Conservation (phyloP, 2,888 invertebrate genomes). For the Volucella bombylans region DNA sequence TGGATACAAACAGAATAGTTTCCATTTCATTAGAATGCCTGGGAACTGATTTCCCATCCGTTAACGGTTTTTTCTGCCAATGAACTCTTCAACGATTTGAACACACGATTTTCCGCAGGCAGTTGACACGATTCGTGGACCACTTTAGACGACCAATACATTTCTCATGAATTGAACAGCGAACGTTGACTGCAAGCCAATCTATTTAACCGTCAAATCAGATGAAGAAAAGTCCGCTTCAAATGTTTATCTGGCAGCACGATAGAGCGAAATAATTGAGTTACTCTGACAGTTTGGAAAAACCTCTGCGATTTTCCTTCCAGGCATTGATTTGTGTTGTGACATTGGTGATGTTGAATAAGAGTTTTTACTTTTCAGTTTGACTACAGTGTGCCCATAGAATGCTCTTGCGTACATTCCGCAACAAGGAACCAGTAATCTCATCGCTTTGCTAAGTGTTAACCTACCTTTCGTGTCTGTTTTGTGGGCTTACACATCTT, state of each 20-base stretch:
- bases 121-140: slow-evolving; percentile 20
- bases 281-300: not conserved
- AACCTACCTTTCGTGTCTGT: too few species aligned
- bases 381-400: too few species aligned
- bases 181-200: slow-evolving; percentile 13
- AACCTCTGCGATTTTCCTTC: slow-evolving; percentile 9
- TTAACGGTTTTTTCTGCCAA: slow-evolving; percentile 1
- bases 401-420: too few species aligned
- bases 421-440: too few species aligned
- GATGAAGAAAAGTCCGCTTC: slow-evolving; percentile 23
- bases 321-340: slow-evolving; percentile 14
- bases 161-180: slow-evolving; percentile 33
- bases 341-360: slow-evolving; percentile 4
- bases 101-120: slow-evolving; percentile 55
- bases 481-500: too few species aligned
- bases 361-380: not conserved
- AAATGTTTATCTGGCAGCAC: slow-evolving; percentile 51
- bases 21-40: slow-evolving; percentile 13
- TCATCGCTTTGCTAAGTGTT: too few species aligned
- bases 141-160: slow-evolving; percentile 19
- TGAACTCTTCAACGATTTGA: slow-evolving; percentile 39
- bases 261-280: not conserved
- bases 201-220: slow-evolving; percentile 36
- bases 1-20: not conserved
- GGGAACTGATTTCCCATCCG: slow-evolving; percentile 32